phyloP scores from a whole-genome alignment of 1,140 invertebrate species.

The Hylyphantes graminicola region DNA sequence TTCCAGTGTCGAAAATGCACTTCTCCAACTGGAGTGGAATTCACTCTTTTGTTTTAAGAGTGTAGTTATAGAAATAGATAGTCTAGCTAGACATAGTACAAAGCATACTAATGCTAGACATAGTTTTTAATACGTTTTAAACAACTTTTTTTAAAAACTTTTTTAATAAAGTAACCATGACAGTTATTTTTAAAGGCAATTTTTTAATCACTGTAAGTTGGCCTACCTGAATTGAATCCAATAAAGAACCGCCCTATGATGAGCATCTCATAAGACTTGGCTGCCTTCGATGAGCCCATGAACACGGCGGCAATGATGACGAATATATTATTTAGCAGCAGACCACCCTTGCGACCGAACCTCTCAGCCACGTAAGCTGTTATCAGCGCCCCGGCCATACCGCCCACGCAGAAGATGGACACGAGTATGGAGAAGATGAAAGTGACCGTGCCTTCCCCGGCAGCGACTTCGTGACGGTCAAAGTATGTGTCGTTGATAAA shows the following conservation, averaged over 20 bases:
- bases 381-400: constrained; percentile 87
- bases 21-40: too few species aligned
- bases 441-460: constrained; percentile 42
- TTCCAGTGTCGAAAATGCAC: too few species aligned
- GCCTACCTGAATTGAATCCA: constrained; percentile 81
- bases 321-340: constrained; percentile 85
- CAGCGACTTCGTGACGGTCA: constrained; percentile 69
- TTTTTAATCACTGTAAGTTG: neutral
- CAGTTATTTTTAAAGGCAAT: too few species aligned
- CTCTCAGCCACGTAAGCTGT: constrained; percentile 81
- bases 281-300: constrained; percentile 70
- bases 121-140: too few species aligned
- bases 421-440: constrained; percentile 80
- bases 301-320: constrained; percentile 77
- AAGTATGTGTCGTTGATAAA: constrained; percentile 77
- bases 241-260: constrained; percentile 83
- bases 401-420: constrained; percentile 88
- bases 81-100: too few species aligned
- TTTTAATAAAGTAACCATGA: too few species aligned
- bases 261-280: constrained; percentile 79
- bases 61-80: too few species aligned
- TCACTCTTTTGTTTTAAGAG: too few species aligned
- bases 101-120: too few species aligned
- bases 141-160: too few species aligned
- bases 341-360: constrained; percentile 83